phyloP scores from a whole-genome alignment of 2,888 invertebrate species.

The Dermolepida albohirtum region DNA sequence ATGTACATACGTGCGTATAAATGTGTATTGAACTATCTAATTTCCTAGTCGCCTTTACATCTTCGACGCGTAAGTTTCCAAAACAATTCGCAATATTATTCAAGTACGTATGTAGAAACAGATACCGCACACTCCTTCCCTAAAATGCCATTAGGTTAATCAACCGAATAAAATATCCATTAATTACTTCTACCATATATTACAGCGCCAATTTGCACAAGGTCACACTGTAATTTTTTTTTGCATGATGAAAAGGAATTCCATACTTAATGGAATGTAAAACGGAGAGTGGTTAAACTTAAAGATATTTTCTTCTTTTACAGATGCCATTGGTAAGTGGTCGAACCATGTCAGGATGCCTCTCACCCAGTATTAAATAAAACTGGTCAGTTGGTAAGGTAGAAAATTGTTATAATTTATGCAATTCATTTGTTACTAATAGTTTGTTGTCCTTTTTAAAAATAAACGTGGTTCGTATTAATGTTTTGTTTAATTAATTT shows the following conservation, averaged over 20 bases:
- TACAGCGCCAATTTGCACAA: slow-evolving; percentile 31
- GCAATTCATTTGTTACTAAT: too few species aligned
- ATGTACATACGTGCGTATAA: too few species aligned
- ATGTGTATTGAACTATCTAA: too few species aligned
- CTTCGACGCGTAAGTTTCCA: too few species aligned
- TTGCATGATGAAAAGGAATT: slow-evolving; percentile 25
- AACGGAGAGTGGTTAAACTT: slow-evolving; percentile 19
- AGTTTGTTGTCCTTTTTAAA: background rate
- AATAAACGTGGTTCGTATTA: slow-evolving; percentile 7
- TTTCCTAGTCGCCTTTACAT: too few species aligned
- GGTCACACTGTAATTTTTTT: slow-evolving; percentile 27
- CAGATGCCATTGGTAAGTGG: slow-evolving; percentile 86
- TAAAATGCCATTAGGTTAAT: slow-evolving; percentile 41
- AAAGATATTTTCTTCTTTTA: slow-evolving; percentile 69
- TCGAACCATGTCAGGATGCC: slow-evolving; percentile 46
- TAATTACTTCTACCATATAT: slow-evolving; percentile 31
- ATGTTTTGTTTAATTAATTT: too few species aligned
- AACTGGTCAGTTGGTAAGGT: slow-evolving; percentile 30
- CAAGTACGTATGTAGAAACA: slow-evolving; percentile 7
- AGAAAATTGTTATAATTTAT: slow-evolving; percentile 17
- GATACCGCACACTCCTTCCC: slow-evolving; percentile 18
- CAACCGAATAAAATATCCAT: slow-evolving; percentile 38
- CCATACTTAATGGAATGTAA: slow-evolving; percentile 33
- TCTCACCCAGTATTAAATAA: slow-evolving; percentile 40
- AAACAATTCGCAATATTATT: too few species aligned